Evolutionary conservation across 2,888 invertebrate genomes (phyloP).

Genomic region (Allygus modestus): DNA sequence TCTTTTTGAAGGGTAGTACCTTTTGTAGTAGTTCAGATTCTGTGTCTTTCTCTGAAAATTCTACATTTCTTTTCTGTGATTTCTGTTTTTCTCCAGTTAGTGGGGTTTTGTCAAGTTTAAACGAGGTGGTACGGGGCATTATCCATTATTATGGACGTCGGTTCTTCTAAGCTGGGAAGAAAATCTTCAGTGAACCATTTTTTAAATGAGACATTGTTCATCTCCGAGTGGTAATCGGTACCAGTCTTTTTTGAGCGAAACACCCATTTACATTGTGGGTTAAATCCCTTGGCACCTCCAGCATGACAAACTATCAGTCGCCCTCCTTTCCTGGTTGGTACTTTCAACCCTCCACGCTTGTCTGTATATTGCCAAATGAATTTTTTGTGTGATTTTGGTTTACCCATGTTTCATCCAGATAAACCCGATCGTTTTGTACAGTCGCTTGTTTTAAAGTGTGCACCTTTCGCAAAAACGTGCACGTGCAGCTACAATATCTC

Average conservation of each 20-base stretch:
- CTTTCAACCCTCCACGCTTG: slow-evolving; percentile 30
- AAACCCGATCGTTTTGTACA: not conserved
- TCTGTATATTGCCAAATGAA: slow-evolving; percentile 35
- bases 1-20: not conserved
- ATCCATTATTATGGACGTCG: slow-evolving; percentile 60
- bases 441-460: not conserved
- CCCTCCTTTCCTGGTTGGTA: slow-evolving; percentile 41
- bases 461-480: slow-evolving; percentile 34
- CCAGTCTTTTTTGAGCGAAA: slow-evolving; percentile 17
- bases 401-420: slow-evolving; percentile 59
- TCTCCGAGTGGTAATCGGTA: slow-evolving; percentile 10
- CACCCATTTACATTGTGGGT: not conserved
- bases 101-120: too few relatives aligned
- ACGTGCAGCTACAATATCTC: slow-evolving; percentile 11
- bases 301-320: slow-evolving; percentile 50
- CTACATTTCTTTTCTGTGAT: slow-evolving; percentile 12
- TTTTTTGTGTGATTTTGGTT: slow-evolving; percentile 19
- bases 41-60: not conserved
- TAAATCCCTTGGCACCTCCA: not conserved
- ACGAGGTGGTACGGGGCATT: slow-evolving; percentile 58
- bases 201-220: slow-evolving; percentile 9
- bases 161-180: not conserved
- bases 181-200: slow-evolving; percentile 53
- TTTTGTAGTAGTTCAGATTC: slow-evolving; percentile 10
- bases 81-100: not conserved